Conservation (phyloP, 2,113 vertebrate species). For the Eulemur macaco region DNA sequence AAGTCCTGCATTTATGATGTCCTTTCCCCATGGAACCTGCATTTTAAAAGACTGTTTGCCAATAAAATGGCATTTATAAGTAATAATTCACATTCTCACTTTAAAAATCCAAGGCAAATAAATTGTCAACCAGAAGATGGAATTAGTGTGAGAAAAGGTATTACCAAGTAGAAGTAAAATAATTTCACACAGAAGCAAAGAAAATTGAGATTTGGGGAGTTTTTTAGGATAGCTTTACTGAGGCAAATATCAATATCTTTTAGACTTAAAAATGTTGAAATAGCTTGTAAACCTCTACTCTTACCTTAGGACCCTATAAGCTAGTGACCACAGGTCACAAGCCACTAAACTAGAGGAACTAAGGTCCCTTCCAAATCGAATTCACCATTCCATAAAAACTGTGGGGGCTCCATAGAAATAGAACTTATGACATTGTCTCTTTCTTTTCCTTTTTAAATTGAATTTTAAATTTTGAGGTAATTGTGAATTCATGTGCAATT, state of each 20-base stretch:
- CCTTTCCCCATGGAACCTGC: background rate
- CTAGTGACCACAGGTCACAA: background rate
- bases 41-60: slow-evolving; percentile 25
- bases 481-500: background rate
- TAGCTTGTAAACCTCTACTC: background rate
- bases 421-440: background rate
- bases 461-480: background rate
- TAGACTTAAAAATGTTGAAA: background rate
- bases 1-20: background rate
- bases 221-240: background rate
- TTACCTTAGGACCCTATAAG: background rate
- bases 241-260: background rate
- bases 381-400: background rate
- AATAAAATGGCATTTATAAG: background rate
- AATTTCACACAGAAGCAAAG: slow-evolving; percentile 20
- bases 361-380: background rate
- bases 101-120: slow-evolving; percentile 22
- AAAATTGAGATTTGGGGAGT: background rate
- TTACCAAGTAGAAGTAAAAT: slow-evolving; percentile 20
- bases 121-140: background rate
- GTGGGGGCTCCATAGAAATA: background rate
- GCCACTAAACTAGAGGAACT: background rate
- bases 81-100: slow-evolving; percentile 2
- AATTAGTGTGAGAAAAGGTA: slow-evolving; percentile 20
- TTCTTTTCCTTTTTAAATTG: background rate